Conservation (phyloP, 2,888 invertebrate genomes). For the Torymus texanus region DNA sequence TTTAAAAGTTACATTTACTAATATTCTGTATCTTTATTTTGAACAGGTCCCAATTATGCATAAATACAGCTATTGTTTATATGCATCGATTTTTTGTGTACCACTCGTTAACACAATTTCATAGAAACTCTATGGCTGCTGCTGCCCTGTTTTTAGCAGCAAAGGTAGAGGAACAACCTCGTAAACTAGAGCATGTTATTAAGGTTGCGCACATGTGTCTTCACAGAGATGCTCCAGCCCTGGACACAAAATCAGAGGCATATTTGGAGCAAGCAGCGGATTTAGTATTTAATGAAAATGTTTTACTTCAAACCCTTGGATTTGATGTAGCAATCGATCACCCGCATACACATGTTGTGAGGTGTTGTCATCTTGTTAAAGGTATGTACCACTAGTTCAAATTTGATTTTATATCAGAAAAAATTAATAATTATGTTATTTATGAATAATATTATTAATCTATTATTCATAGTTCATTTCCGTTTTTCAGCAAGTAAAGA, state of each 20-base stretch:
- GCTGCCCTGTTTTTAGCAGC: conserved; percentile 97
- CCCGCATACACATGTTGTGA: conserved; percentile 94
- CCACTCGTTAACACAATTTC: conserved; percentile 96
- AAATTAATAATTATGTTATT: too few relatives aligned
- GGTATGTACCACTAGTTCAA: conserved; percentile 78
- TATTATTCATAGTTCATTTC: neutral
- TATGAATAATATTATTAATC: neutral
- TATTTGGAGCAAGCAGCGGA: conserved; percentile 90
- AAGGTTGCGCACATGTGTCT: conserved; percentile 93
- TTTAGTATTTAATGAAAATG: conserved; percentile 97
- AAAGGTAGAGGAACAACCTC: conserved; percentile 98
- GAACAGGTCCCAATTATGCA: conserved; percentile 92
- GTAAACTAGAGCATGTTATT: conserved; percentile 98
- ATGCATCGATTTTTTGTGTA: conserved; percentile 99
- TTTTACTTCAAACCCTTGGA: conserved; percentile 96
- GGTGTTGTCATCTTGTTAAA: conserved; percentile 96
- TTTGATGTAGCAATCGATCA: conserved; percentile 99
- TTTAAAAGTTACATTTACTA: too few relatives aligned
- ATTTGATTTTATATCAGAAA: neutral
- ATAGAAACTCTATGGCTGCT: conserved; percentile 94
- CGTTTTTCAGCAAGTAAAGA: conserved; percentile 89
- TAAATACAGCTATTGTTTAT: conserved; percentile 99
- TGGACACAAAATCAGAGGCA: conserved; percentile 85
- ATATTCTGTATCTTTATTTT: neutral
- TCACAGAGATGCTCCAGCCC: conserved; percentile 79